These are phyloP conservation scores for Malachius bipustulatus DNA, from an alignment of 2,888 invertebrate genomes.

Conservation along the genomic window DNA sequence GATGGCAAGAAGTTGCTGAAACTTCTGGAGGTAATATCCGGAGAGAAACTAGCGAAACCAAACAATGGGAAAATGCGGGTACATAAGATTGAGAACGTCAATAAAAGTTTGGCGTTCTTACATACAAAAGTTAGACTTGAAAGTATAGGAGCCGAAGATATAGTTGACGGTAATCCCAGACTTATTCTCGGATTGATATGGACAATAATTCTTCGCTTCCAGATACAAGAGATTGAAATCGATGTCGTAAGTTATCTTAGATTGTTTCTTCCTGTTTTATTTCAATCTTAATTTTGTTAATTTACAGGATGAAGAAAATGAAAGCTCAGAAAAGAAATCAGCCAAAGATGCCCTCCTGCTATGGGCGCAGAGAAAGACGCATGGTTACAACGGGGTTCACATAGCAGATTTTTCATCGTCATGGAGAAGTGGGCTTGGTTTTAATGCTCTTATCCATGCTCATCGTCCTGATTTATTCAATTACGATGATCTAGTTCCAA, in stretches of 20 bases:
- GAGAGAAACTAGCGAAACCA: slow-evolving; percentile 92
- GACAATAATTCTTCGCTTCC: slow-evolving; percentile 98
- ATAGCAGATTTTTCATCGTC: slow-evolving; percentile 86
- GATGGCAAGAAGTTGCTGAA: slow-evolving; percentile 89
- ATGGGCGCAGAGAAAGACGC: slow-evolving; percentile 98
- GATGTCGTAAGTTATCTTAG: slow-evolving; percentile 66
- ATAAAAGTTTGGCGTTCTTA: slow-evolving; percentile 90
- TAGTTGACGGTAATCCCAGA: slow-evolving; percentile 94
- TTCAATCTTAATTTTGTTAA: slow-evolving; percentile 6
- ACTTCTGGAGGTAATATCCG: slow-evolving; percentile 95
- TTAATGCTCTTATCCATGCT: slow-evolving; percentile 96
- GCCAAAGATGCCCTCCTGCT: slow-evolving; percentile 96
- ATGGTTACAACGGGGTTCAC: slow-evolving; percentile 81
- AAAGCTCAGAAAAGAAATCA: slow-evolving; percentile 94
- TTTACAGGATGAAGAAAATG: slow-evolving; percentile 81
- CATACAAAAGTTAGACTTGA: slow-evolving; percentile 94
- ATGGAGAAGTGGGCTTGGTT: slow-evolving; percentile 94
- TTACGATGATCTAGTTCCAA: slow-evolving; percentile 66
- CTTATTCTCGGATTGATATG: slow-evolving; percentile 96
- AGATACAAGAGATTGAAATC: slow-evolving; percentile 97
- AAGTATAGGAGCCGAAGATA: slow-evolving; percentile 98
- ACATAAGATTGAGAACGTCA: slow-evolving; percentile 98
- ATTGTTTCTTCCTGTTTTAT: background rate
- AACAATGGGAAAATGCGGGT: slow-evolving; percentile 94
- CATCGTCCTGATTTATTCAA: slow-evolving; percentile 94